Conservation (phyloP, 2,113 vertebrate species). For the Syngnathus typhle region DNA sequence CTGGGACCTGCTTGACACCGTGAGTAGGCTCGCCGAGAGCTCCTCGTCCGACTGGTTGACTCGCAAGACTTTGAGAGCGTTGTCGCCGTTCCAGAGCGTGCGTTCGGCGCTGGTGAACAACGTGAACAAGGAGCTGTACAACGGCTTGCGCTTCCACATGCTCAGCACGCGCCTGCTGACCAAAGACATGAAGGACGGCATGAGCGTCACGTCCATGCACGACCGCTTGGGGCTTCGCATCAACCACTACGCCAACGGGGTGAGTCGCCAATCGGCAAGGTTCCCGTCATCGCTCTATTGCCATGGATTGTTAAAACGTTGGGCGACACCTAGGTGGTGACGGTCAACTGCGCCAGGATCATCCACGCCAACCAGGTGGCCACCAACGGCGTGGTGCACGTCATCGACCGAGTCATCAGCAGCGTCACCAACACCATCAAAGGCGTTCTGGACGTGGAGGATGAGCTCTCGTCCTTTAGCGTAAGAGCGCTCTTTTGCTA, state of each 20-base stretch:
- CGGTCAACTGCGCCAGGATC: slow-evolving; percentile 92
- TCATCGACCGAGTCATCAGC: slow-evolving; percentile 86
- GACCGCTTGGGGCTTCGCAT: slow-evolving; percentile 78
- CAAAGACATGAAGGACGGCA: slow-evolving; percentile 88
- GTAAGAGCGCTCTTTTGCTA: slow-evolving; percentile 58
- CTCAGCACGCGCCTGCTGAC: slow-evolving; percentile 83
- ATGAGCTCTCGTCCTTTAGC: slow-evolving; percentile 79
- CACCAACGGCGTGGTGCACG: slow-evolving; percentile 93
- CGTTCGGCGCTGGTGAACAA: slow-evolving; percentile 78
- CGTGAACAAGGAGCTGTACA: slow-evolving; percentile 84
- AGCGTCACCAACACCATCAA: slow-evolving; percentile 78
- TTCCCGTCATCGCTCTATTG: no score
- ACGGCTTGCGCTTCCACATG: slow-evolving; percentile 88
- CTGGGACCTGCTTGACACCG: slow-evolving; percentile 79
- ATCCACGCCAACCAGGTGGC: slow-evolving; percentile 92
- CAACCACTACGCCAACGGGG: slow-evolving; percentile 95
- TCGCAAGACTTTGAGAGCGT: neutral
- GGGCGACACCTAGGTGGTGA: slow-evolving; percentile 79
- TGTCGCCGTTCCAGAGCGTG: slow-evolving; percentile 62
- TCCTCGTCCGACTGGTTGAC: no score
- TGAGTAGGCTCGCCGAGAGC: slow-evolving; percentile 60
- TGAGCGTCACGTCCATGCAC: slow-evolving; percentile 82
- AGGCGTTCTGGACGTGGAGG: slow-evolving; percentile 74
- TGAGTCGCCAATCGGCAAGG: slow-evolving; percentile 55
- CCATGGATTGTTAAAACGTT: neutral